phyloP scores from a whole-genome alignment of 1,140 invertebrate species.

The Episyrphus balteatus region DNA sequence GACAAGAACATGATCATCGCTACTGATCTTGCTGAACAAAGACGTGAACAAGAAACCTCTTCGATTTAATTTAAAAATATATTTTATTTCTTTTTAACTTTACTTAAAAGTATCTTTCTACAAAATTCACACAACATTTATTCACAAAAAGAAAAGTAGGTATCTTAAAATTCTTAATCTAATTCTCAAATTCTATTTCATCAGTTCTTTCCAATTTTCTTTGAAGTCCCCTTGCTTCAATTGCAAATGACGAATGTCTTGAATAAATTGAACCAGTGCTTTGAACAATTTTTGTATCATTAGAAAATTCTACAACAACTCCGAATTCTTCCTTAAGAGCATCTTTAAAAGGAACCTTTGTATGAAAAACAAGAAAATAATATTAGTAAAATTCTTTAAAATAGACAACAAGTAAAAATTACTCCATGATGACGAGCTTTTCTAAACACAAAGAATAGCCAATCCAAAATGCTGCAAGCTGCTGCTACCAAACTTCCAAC shows the following conservation, averaged over 20 bases:
- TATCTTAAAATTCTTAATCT: no score
- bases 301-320: constrained; percentile 44
- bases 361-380: not conserved
- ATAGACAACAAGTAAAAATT: constrained; percentile 12
- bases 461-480: constrained; percentile 32
- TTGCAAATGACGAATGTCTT: constrained; percentile 18
- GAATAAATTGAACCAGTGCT: constrained; percentile 30
- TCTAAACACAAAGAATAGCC: constrained; percentile 25
- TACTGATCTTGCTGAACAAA: no score
- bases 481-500: constrained; percentile 38
- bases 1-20: no score
- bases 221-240: constrained; percentile 10
- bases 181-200: no score
- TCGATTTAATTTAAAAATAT: no score
- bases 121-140: no score
- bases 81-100: no score
- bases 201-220: no score
- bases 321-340: constrained; percentile 59
- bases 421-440: constrained; percentile 26
- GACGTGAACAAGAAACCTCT: no score
- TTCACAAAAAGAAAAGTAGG: no score
- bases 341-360: constrained; percentile 51
- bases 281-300: constrained; percentile 24
- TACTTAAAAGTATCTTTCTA: no score
- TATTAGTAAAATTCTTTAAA: not conserved